Percentiles rank a stretch among this genome's conserved stretches.
Evolutionary conservation across 2,888 invertebrate species (phyloP).

Genomic region (Herminia tarsipennalis): DNA sequence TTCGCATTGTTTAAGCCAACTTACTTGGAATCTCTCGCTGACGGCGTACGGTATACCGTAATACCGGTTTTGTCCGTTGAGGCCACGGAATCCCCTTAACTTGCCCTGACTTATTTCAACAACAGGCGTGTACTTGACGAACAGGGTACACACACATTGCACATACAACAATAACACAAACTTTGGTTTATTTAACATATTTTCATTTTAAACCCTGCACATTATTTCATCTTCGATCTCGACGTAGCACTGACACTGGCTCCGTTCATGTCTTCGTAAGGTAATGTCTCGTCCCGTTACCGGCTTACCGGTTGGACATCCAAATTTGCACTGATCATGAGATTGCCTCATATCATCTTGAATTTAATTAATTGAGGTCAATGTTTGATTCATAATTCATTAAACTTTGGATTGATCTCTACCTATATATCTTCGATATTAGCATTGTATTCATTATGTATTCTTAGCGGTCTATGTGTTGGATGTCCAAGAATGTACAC

Average conservation of each 20-base stretch:
- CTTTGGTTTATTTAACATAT: conserved; percentile 17
- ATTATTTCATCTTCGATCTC: conserved; percentile 3
- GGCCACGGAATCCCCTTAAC: conserved; percentile 61
- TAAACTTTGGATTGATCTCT: too few relatives aligned
- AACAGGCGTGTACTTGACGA: conserved; percentile 53
- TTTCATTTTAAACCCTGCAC: conserved; percentile 6
- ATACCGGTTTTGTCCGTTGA: conserved; percentile 66
- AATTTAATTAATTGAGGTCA: neutral
- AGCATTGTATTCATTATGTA: neutral
- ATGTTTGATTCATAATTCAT: too few relatives aligned
- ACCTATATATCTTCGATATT: too few relatives aligned
- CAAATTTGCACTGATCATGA: too few relatives aligned
- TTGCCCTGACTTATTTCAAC: conserved; percentile 63
- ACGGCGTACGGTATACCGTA: conserved; percentile 75
- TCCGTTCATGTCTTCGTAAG: neutral
- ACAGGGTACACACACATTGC: conserved; percentile 13
- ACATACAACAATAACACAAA: conserved; percentile 16
- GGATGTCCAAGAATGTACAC: too few relatives aligned
- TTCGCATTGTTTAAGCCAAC: conserved; percentile 24
- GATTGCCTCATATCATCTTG: too few relatives aligned
- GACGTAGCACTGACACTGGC: neutral
- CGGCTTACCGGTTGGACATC: too few relatives aligned
- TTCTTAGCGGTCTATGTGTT: neutral
- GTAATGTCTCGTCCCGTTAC: too few relatives aligned
- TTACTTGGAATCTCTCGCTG: conserved; percentile 70